Base-by-base conservation (phyloP, 2,888 invertebrate genomes). In the Asteroscopus sphinx region DNA sequence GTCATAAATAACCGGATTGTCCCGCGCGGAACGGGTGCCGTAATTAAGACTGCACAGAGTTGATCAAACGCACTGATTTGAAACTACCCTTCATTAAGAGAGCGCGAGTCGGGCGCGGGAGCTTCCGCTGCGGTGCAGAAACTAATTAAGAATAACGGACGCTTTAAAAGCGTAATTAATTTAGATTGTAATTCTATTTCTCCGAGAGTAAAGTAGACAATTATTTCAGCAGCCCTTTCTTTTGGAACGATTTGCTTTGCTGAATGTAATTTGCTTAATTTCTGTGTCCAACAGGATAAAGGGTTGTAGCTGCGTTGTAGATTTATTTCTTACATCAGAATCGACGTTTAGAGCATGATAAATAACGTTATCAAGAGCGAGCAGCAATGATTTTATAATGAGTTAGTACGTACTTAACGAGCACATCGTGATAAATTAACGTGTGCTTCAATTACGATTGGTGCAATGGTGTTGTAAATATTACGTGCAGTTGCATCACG, bases 101-200 rank as follows among this genome's bases (percentile, higher is more conserved):
- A 88, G 88, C 89, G 92, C 90, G 90, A 85, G 87, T 75, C 79
- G 81, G 82, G 85, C 82, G 82, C 82, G 86, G 85, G 82, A 85
- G 91, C 92, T 92, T 93, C 92, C 93, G 93, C 90, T 93, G 93
- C 93, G 93, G 93, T 93, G 93, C 94, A 92, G 90, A 93, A 93
- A 94, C 94, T 94, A 94, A 94, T 94, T 94, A 94, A 94, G 93
- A 94, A 93, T 93, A 94, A 94, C 94, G 94, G 93, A 94, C 93
- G 93, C 91, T 94, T 94, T 93, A 93, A 93, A 93, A 91, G 93
- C 94, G 92, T 94, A 94, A 94, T 94, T 93, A 93, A 94, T 94
- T 94, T 93, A 94, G 92, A 94, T 93, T 93, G 93, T 94, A 94
- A 94, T 94, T 94, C 93, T 94, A 94, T 94, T 93, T 94, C 93